Evolutionary conservation across 2,797 vertebrate species (phyloP).

Genomic region (Pygocentrus nattereri): DNA sequence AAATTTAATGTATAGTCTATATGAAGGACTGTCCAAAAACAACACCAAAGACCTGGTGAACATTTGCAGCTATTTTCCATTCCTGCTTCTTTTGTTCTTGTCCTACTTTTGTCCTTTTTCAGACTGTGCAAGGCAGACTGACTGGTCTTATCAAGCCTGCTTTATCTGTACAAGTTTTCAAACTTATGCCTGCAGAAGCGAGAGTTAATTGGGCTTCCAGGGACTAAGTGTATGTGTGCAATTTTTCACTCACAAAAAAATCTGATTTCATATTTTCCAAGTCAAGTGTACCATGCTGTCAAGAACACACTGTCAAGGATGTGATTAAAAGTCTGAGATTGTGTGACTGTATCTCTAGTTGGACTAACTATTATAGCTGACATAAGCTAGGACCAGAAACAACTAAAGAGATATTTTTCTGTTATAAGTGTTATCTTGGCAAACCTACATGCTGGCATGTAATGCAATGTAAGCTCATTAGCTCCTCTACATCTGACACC

Average conservation of each 20-base stretch:
- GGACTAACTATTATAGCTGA: no score
- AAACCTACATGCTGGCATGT: no score
- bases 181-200: neutral
- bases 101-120: conserved; percentile 37
- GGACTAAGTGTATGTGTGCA: neutral
- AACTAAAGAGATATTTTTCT: no score
- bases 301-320: neutral
- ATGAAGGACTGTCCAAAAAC: neutral
- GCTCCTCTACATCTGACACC: no score
- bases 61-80: neutral
- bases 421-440: no score
- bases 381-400: no score
- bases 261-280: neutral
- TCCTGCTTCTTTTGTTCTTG: conserved; percentile 2
- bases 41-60: neutral
- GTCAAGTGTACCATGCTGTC: neutral
- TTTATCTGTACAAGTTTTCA: conserved; percentile 37
- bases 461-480: no score
- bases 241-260: conserved; percentile 3
- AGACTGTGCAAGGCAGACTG: conserved; percentile 29
- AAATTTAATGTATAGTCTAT: no score
- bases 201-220: neutral
- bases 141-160: conserved; percentile 28
- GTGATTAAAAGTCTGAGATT: neutral
- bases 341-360: no score